Evolutionary conservation across 2,113 vertebrate species (phyloP).

Genomic region (Stictonetta naevosa): DNA sequence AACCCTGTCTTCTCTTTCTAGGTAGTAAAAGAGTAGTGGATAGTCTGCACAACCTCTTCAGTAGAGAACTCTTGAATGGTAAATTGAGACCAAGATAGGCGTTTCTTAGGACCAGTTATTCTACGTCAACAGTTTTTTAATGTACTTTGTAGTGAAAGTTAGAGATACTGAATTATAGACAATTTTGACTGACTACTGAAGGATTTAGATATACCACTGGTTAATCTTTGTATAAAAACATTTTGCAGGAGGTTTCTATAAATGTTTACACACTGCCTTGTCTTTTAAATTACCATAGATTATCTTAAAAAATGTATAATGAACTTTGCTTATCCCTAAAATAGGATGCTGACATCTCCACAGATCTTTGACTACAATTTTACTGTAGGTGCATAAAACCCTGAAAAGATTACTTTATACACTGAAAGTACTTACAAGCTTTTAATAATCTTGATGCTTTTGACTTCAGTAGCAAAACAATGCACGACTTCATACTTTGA

Average conservation of each 20-base stretch:
- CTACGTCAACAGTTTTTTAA: neutral
- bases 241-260: neutral
- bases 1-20: neutral
- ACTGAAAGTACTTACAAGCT: neutral
- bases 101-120: neutral
- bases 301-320: neutral
- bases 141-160: neutral
- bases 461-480: neutral
- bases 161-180: neutral
- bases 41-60: neutral
- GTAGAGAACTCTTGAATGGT: neutral
- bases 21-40: neutral
- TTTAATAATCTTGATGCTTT: neutral
- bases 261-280: neutral
- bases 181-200: neutral
- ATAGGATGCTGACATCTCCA: rapidly evolving
- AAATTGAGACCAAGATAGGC: neutral
- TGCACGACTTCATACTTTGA: neutral
- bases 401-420: neutral
- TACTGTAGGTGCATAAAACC: neutral
- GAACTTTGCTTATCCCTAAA: neutral
- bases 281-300: neutral
- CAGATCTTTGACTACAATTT: neutral
- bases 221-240: neutral
- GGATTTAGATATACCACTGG: neutral